These are phyloP conservation scores for Eristalis intricaria DNA, from an alignment of 2,888 invertebrate genomes.

Conservation along the genomic window DNA sequence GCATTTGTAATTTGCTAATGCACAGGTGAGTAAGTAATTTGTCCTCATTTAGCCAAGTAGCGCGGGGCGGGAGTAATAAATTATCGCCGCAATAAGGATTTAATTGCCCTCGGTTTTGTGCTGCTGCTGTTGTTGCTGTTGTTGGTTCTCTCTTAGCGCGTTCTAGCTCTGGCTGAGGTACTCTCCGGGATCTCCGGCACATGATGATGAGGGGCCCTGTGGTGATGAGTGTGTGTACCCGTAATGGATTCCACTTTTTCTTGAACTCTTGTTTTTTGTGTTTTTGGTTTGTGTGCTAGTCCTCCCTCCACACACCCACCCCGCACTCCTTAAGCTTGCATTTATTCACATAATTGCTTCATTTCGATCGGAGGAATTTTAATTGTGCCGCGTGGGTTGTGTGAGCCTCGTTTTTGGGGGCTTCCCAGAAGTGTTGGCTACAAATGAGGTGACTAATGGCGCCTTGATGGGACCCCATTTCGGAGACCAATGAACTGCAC, in stretches of 20 bases:
- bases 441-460: constrained; percentile 46
- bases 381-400: constrained; percentile 25
- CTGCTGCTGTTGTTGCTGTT: not conserved
- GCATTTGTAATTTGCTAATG: constrained; percentile 70
- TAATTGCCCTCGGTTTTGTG: constrained; percentile 46
- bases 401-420: not conserved
- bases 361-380: constrained; percentile 64
- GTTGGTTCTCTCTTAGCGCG: too few relatives aligned
- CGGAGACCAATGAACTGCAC: not conserved
- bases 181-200: not conserved
- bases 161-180: not conserved
- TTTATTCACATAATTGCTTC: constrained; percentile 64
- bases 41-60: constrained; percentile 56
- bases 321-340: not conserved
- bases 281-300: not conserved
- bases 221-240: constrained; percentile 27
- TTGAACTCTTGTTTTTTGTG: not conserved
- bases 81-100: constrained; percentile 66
- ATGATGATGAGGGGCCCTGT: constrained; percentile 24
- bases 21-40: constrained; percentile 67
- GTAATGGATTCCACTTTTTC: constrained; percentile 49
- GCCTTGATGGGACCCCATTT: constrained; percentile 7
- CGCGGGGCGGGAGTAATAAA: constrained; percentile 51
- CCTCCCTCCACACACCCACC: too few relatives aligned
- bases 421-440: constrained; percentile 19